Conservation (phyloP, 1,140 invertebrate species). For the Chrysopa pallens region DNA sequence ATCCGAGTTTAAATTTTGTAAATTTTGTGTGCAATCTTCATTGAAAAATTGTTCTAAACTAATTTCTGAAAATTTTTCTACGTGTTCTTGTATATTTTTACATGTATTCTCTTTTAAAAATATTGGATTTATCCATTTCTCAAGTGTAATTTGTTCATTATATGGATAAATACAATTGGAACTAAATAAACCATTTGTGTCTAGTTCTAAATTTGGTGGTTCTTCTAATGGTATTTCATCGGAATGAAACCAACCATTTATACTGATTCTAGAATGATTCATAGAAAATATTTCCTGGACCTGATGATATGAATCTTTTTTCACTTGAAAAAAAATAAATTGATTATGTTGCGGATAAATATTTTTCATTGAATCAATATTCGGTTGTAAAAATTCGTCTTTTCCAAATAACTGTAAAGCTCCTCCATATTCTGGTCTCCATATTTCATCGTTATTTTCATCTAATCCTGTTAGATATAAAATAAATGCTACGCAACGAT, state of each 20-base stretch:
- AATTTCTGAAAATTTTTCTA: conserved; percentile 36
- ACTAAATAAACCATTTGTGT: conserved; percentile 11
- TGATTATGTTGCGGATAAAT: conserved; percentile 48
- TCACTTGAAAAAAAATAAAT: conserved; percentile 51
- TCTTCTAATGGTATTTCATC: conserved; percentile 15
- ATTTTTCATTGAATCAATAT: conserved; percentile 25
- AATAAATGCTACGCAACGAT: conserved; percentile 52
- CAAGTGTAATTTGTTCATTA: conserved; percentile 15
- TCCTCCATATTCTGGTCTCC: conserved; percentile 33
- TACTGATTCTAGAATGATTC: conserved; percentile 41
- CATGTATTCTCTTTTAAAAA: conserved; percentile 28
- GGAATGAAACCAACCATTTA: conserved; percentile 61
- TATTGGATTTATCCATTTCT: conserved; percentile 25
- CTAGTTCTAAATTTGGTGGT: conserved; percentile 12
- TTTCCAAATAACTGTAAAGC: conserved; percentile 40
- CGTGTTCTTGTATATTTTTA: conserved; percentile 29
- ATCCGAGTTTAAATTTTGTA: too few relatives aligned
- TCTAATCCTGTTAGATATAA: conserved; percentile 38
- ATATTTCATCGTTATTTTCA: conserved; percentile 1
- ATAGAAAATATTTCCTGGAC: conserved; percentile 36
- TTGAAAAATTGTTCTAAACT: conserved; percentile 33
- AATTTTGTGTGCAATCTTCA: conserved; percentile 21
- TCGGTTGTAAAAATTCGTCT: conserved; percentile 34
- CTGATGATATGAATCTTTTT: conserved; percentile 32
- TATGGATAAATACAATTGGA: conserved; percentile 10